Evolutionary conservation across 1,140 invertebrate species (phyloP).

Genomic region (Drosophila chauvacae): DNA sequence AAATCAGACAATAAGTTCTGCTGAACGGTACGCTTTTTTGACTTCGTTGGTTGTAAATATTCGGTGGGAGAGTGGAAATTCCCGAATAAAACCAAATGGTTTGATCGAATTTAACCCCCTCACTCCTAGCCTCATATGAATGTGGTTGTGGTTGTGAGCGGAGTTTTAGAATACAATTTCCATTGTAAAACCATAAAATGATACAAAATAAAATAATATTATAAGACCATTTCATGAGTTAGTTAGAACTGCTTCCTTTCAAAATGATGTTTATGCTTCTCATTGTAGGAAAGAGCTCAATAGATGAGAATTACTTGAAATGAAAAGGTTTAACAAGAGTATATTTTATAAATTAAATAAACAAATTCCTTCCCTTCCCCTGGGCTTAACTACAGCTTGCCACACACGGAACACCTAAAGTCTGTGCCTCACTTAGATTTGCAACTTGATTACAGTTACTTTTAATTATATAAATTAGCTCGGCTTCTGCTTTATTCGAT

Average conservation of each 20-base stretch:
- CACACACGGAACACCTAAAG: background rate
- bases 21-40: conserved; percentile 36
- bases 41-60: conserved; percentile 14
- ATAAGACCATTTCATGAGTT: background rate
- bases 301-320: background rate
- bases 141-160: background rate
- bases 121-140: background rate
- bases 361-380: too few relatives aligned
- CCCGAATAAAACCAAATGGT: background rate
- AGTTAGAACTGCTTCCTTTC: too few relatives aligned
- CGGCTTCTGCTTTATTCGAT: conserved; percentile 17
- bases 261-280: background rate
- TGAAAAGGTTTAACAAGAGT: background rate
- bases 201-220: background rate
- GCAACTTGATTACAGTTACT: conserved; percentile 34
- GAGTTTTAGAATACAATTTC: background rate
- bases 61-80: conserved; percentile 7
- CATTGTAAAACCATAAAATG: background rate
- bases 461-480: conserved; percentile 70
- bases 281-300: background rate
- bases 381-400: background rate
- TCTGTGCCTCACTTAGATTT: conserved; percentile 32
- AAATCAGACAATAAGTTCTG: conserved; percentile 60
- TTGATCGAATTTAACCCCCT: conserved; percentile 1
- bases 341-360: conserved; percentile 1